phyloP scores from a whole-genome alignment of 1,140 invertebrate species.

The Danaus plexippus region DNA sequence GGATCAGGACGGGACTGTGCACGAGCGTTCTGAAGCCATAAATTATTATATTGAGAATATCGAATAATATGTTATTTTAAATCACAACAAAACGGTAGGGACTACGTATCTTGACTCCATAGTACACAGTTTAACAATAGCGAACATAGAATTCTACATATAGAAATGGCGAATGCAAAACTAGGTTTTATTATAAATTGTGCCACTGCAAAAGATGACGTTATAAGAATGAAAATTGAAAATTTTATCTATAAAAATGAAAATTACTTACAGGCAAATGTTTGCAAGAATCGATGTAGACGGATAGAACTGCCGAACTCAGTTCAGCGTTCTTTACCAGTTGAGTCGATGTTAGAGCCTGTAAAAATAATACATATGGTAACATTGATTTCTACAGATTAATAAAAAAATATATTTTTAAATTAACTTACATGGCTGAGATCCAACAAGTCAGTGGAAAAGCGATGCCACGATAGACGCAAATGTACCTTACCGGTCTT shows the following conservation, averaged over 20 bases:
- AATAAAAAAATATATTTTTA: conserved; percentile 1
- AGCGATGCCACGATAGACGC: conserved; percentile 87
- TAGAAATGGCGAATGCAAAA: neutral
- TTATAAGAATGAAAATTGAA: neutral
- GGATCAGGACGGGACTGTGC: conserved; percentile 82
- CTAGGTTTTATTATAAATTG: neutral
- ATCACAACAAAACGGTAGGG: too few species aligned
- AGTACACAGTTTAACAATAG: too few species aligned
- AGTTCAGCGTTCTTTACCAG: conserved; percentile 81
- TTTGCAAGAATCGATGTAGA: conserved; percentile 92
- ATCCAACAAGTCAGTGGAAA: conserved; percentile 80
- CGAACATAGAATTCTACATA: too few species aligned
- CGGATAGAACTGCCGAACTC: conserved; percentile 83
- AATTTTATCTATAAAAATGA: too few species aligned
- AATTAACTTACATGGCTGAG: conserved; percentile 79
- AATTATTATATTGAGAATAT: too few species aligned
- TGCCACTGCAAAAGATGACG: neutral
- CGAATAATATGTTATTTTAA: too few species aligned
- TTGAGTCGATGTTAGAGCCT: conserved; percentile 85
- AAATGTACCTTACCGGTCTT: conserved; percentile 94
- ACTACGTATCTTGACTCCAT: too few species aligned
- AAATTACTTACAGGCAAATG: conserved; percentile 84
- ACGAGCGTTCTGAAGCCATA: conserved; percentile 74
- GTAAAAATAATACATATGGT: conserved; percentile 16
- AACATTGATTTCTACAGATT: neutral